These are phyloP conservation scores for Bombus vancouverensis DNA, from an alignment of 1,140 invertebrate species.

Conservation along the genomic window DNA sequence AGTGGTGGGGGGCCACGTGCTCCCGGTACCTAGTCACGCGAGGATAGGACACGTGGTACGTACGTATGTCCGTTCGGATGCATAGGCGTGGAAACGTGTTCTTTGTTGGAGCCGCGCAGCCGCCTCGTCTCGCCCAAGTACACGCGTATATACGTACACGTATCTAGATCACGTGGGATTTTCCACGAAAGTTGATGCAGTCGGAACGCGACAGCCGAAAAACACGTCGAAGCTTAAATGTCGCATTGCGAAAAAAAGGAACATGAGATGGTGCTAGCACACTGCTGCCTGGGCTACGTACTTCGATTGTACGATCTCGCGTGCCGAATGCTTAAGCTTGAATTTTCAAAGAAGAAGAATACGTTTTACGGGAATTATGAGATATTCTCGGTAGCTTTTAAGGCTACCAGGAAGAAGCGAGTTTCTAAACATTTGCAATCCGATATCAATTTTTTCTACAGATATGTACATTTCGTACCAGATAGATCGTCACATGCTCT, in stretches of 20 bases:
- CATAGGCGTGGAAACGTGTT: constrained; percentile 49
- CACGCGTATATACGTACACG: too few species aligned
- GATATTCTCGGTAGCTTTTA: too few species aligned
- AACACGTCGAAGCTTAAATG: neutral
- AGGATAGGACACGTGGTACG: constrained; percentile 67
- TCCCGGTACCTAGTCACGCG: constrained; percentile 62
- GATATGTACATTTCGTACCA: neutral
- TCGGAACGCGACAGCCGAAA: neutral
- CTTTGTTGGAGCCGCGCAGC: neutral
- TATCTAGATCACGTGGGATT: neutral
- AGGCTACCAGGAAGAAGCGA: too few species aligned
- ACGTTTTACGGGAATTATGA: too few species aligned
- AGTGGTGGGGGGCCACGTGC: constrained; percentile 72
- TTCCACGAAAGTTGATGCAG: neutral
- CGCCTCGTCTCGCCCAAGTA: too few species aligned
- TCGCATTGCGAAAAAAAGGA: constrained; percentile 5
- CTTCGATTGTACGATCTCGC: too few species aligned
- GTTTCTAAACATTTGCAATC: too few species aligned
- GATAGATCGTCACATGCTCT: constrained; percentile 22
- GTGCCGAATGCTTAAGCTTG: too few species aligned
- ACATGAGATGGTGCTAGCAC: neutral
- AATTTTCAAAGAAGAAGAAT: too few species aligned
- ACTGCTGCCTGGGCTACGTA: neutral
- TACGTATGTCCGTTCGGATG: constrained; percentile 26
- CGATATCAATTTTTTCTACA: too few species aligned